phyloP scores from a whole-genome alignment of 2,888 invertebrate genomes.

The Acrocera orbiculus region DNA sequence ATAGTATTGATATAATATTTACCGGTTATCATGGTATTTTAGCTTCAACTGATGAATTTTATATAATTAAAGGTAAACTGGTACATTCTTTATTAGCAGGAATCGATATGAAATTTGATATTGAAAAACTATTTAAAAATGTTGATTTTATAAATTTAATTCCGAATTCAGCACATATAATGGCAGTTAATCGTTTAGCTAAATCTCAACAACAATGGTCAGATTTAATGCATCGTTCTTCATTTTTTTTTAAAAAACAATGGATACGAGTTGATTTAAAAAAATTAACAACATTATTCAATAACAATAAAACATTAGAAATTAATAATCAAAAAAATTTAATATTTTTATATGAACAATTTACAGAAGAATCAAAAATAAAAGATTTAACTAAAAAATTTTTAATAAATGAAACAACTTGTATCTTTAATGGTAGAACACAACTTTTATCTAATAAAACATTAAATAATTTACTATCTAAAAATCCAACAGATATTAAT shows the following conservation, averaged over 20 bases:
- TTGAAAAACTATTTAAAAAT: conserved; percentile 48
- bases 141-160: conserved; percentile 36
- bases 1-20: conserved; percentile 53
- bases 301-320: too few relatives aligned
- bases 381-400: conserved; percentile 17
- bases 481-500: conserved; percentile 21
- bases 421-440: too few relatives aligned
- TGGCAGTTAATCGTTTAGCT: conserved; percentile 70
- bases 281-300: conserved; percentile 24
- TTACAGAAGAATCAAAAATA: conserved; percentile 43
- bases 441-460: background rate
- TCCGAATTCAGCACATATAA: conserved; percentile 55
- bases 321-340: conserved; percentile 24
- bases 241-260: conserved; percentile 71
- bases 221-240: conserved; percentile 46
- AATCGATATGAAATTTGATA: conserved; percentile 60
- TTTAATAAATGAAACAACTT: too few relatives aligned
- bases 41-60: conserved; percentile 70
- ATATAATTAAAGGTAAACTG: conserved; percentile 42
- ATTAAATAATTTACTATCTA: background rate
- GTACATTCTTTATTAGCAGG: conserved; percentile 49
- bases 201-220: conserved; percentile 57
- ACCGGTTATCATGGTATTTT: conserved; percentile 71
- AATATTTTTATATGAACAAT: conserved; percentile 61
- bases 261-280: conserved; percentile 70